phyloP scores from a whole-genome alignment of 2,797 vertebrate species.

The Pteropus rufus region DNA sequence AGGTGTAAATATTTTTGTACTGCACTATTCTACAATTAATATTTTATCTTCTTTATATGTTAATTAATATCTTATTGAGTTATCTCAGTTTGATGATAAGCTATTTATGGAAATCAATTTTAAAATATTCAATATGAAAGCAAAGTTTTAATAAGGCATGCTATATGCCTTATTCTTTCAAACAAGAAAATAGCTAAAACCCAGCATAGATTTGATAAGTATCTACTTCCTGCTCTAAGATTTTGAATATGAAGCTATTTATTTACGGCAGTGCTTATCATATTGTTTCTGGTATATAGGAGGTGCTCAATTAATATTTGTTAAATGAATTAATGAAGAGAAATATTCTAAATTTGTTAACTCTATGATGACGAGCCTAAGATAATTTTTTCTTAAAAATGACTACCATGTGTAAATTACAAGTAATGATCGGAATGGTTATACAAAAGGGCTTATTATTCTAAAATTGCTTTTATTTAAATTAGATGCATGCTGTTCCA shows the following conservation, averaged over 20 bases:
- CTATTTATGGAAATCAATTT: not conserved
- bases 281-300: not conserved
- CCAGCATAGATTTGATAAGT: not conserved
- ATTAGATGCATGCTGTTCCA: not conserved
- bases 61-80: not conserved
- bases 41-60: constrained; percentile 3
- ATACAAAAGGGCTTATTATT: not conserved
- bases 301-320: not conserved
- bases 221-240: not conserved
- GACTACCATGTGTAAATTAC: not conserved
- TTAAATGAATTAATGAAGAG: not conserved
- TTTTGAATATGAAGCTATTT: not conserved
- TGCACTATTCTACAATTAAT: not conserved
- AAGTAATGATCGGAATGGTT: not conserved
- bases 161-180: not conserved
- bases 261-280: not conserved
- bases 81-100: not conserved
- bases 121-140: not conserved
- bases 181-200: not conserved
- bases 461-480: not conserved
- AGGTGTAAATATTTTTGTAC: not conserved
- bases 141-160: not conserved
- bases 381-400: not conserved
- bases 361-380: not conserved
- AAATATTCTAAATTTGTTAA: not conserved